These are phyloP conservation scores for Drosophila equinoxialis DNA, from an alignment of 1,140 invertebrate species.

Conservation along the genomic window DNA sequence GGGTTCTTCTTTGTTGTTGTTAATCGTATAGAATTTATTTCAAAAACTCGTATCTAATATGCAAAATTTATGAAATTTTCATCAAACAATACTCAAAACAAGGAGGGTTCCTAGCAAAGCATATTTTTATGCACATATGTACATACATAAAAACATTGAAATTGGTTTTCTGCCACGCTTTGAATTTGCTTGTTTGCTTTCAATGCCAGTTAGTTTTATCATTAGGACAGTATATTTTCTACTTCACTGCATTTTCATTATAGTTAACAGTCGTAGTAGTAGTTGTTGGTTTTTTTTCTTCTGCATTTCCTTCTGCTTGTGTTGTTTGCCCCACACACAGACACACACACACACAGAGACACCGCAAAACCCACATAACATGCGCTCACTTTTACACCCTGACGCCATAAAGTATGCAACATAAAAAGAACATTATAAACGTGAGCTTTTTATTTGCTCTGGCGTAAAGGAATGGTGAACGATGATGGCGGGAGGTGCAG, in stretches of 20 bases:
- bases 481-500: too few relatives aligned
- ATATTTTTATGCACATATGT: too few relatives aligned
- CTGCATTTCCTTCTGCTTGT: background rate
- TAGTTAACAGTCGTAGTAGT: constrained; percentile 35
- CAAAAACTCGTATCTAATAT: background rate
- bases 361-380: constrained; percentile 7
- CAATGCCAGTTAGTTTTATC: constrained; percentile 60
- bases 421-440: constrained; percentile 67
- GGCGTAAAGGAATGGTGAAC: background rate
- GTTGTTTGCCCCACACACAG: constrained; percentile 16
- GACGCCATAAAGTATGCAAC: constrained; percentile 65
- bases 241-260: constrained; percentile 65
- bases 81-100: background rate
- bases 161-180: constrained; percentile 39
- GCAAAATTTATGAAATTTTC: constrained; percentile 1
- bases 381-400: constrained; percentile 12
- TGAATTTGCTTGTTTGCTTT: constrained; percentile 30
- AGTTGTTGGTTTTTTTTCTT: constrained; percentile 13
- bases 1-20: background rate
- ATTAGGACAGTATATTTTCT: constrained; percentile 60
- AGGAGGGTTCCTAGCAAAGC: background rate
- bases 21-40: background rate
- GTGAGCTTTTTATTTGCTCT: constrained; percentile 54
- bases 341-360: background rate
- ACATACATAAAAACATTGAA: constrained; percentile 12